A percentile compares a stretch with the other conserved stretches of the same genome.
Evolutionary conservation across 2,797 vertebrate genomes (phyloP).

Genomic region (Naso thynnoides): DNA sequence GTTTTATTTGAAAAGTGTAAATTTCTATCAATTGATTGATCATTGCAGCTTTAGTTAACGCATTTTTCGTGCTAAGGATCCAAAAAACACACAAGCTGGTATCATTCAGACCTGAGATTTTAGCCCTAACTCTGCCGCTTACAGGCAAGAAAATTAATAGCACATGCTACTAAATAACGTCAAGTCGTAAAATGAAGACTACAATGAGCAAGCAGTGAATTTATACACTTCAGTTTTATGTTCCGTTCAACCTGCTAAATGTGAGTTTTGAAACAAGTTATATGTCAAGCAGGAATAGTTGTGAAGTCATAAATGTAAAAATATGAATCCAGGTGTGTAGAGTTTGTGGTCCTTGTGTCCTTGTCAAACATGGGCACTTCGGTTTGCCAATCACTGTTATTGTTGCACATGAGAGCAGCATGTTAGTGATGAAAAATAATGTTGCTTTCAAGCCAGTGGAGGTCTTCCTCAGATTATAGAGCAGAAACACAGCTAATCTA

Average conservation of each 20-base stretch:
- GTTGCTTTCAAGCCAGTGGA: neutral
- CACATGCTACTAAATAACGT: no score
- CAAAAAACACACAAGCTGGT: neutral
- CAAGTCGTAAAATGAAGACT: no score
- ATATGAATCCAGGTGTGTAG: neutral
- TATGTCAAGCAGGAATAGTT: no score
- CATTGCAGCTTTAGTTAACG: no score
- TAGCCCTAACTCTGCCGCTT: neutral
- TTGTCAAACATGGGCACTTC: no score
- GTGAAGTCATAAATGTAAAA: neutral
- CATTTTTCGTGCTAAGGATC: neutral
- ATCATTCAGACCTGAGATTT: neutral
- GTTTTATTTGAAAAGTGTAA: no score
- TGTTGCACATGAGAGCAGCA: neutral
- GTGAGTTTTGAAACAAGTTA: neutral
- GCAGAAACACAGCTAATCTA: neutral
- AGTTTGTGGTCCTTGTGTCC: no score
- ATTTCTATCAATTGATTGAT: no score
- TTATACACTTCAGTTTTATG: neutral
- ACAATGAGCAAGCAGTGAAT: no score
- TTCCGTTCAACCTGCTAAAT: neutral
- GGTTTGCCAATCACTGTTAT: neutral
- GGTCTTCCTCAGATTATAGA: neutral
- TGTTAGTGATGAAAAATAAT: neutral
- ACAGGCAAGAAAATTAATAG: neutral